Percentiles rank a stretch among this genome's conserved stretches.
These are phyloP conservation scores for Gavia stellata DNA, from an alignment of 2,113 vertebrate species.

Conservation along the genomic window DNA sequence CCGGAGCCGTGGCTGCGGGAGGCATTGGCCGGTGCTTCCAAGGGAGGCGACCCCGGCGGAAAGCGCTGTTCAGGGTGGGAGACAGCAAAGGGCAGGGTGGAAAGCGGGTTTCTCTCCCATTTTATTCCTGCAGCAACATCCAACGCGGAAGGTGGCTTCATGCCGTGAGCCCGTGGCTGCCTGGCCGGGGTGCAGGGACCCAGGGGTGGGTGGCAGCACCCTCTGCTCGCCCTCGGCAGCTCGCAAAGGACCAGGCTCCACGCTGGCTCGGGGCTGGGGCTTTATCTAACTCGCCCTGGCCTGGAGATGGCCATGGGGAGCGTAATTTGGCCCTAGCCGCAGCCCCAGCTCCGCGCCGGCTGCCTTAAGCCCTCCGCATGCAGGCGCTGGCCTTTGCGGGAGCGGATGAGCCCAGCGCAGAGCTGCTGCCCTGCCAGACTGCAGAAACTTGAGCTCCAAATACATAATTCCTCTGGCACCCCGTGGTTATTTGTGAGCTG, in stretches of 20 bases:
- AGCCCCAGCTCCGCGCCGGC: not conserved
- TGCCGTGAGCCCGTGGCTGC: accelerated
- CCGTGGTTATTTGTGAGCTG: slow-evolving; percentile 56
- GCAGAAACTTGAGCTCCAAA: slow-evolving; percentile 51
- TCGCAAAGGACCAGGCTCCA: not conserved
- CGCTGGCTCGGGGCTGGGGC: not conserved
- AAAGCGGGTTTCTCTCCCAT: accelerated
- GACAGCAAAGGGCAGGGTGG: accelerated
- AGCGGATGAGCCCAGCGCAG: slow-evolving; percentile 15
- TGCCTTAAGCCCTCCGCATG: not conserved
- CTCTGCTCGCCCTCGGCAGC: not conserved
- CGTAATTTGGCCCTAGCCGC: not conserved
- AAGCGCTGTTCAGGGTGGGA: not conserved
- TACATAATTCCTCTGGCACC: slow-evolving; percentile 66
- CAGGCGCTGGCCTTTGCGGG: slow-evolving; percentile 21
- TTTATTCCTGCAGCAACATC: accelerated
- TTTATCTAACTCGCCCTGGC: not conserved
- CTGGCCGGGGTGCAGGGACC: not conserved
- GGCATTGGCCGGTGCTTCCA: accelerated
- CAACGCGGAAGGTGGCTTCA: accelerated
- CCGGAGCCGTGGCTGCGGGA: not conserved
- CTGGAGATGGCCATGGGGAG: not conserved
- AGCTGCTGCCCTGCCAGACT: slow-evolving; percentile 52
- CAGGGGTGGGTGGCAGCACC: not conserved
- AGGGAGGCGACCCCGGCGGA: not conserved